Percentiles rank a stretch among this genome's conserved stretches.
Conservation (phyloP, 2,797 vertebrate species). For the Spheniscus humboldti region DNA sequence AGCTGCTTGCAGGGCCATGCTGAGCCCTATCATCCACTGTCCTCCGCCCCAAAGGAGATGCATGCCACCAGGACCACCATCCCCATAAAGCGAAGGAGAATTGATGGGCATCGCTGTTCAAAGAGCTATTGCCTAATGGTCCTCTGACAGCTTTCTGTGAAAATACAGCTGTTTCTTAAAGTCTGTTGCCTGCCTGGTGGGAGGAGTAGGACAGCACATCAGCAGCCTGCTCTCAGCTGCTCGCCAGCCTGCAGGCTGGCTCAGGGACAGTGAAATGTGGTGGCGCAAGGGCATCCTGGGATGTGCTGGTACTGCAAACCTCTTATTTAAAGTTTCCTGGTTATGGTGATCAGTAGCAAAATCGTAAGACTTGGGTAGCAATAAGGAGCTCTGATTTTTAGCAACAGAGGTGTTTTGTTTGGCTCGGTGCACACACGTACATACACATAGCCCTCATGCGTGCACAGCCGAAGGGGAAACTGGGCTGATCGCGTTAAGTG, state of each 20-base stretch:
- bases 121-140: neutral
- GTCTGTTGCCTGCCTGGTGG: neutral
- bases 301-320: neutral
- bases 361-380: neutral
- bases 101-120: accelerated
- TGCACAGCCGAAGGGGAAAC: neutral
- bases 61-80: neutral
- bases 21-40: neutral
- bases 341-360: neutral
- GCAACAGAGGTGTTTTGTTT: neutral
- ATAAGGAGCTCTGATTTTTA: neutral
- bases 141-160: neutral
- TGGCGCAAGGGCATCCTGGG: neutral
- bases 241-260: neutral
- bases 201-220: neutral
- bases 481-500: accelerated
- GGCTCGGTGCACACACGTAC: accelerated
- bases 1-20: neutral
- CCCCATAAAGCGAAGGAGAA: neutral
- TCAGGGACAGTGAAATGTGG: accelerated
- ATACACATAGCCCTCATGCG: accelerated
- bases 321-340: neutral
- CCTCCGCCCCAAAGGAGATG: neutral
- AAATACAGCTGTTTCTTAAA: neutral
- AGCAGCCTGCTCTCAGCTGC: neutral